Evolutionary conservation across 2,888 invertebrate species (phyloP).

Genomic region (Thereva unica): DNA sequence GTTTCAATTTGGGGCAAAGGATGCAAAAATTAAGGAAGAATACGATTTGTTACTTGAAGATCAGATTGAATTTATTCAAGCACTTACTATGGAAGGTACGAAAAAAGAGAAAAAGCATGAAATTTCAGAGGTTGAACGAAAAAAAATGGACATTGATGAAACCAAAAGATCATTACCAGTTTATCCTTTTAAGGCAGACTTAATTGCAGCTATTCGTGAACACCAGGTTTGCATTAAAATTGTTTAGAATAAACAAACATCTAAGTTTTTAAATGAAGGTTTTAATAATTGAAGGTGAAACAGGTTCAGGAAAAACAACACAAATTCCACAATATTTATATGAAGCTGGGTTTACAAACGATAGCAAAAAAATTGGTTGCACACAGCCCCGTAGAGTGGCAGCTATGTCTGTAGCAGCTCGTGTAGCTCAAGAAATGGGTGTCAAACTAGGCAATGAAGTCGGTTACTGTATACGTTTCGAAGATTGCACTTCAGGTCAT

Average conservation of each 20-base stretch:
- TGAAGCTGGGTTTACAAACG: conserved; percentile 86
- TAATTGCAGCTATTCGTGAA: conserved; percentile 88
- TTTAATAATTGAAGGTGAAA: conserved; percentile 96
- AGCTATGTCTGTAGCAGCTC: conserved; percentile 98
- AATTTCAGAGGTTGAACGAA: conserved; percentile 70
- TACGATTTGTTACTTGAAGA: conserved; percentile 94
- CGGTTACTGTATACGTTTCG: conserved; percentile 92
- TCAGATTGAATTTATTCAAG: conserved; percentile 97
- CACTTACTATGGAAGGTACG: conserved; percentile 77
- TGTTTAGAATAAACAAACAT: background rate
- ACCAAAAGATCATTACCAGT: conserved; percentile 92
- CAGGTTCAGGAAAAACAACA: conserved; percentile 98
- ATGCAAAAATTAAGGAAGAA: conserved; percentile 73
- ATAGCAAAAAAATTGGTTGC: conserved; percentile 90
- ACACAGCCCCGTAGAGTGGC: conserved; percentile 98
- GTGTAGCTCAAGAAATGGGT: conserved; percentile 97
- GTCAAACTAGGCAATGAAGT: conserved; percentile 94
- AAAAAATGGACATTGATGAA: conserved; percentile 83
- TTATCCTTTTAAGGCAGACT: conserved; percentile 85
- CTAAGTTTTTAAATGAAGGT: conserved; percentile 60
- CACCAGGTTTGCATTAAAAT: conserved; percentile 65
- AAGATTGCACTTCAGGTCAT: conserved; percentile 91
- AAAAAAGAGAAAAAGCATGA: conserved; percentile 65
- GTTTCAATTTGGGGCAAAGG: conserved; percentile 91
- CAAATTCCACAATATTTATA: conserved; percentile 98